phyloP scores from a whole-genome alignment of 2,113 vertebrate species.

The Polypterus bichir region DNA sequence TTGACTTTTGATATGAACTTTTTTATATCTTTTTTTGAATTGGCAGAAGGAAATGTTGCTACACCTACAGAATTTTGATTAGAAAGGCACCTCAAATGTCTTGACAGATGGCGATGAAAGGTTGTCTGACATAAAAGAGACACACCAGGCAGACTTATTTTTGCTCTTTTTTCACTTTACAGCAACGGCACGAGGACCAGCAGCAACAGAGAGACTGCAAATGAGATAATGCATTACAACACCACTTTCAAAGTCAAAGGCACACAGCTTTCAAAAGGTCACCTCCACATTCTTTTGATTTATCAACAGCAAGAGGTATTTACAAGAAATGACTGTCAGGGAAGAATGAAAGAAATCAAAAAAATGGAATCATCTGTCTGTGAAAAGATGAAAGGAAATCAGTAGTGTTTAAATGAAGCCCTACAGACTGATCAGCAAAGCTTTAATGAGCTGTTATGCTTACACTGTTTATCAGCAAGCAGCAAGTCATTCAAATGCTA shows the following conservation, averaged over 20 bases:
- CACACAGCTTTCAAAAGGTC: background rate
- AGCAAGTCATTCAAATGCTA: no score
- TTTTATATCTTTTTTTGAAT: background rate
- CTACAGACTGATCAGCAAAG: background rate
- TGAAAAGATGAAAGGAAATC: constrained; percentile 4
- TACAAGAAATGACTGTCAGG: constrained; percentile 1
- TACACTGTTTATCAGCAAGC: background rate
- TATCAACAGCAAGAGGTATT: constrained; percentile 4
- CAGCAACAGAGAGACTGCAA: background rate
- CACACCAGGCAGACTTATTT: background rate
- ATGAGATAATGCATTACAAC: background rate
- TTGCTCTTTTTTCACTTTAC: background rate
- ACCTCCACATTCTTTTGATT: constrained; percentile 1
- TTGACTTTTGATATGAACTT: background rate
- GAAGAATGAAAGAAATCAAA: background rate
- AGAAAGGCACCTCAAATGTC: background rate
- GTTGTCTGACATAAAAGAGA: constrained; percentile 1
- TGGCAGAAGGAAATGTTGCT: background rate
- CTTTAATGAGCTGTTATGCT: background rate
- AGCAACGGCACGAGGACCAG: no score
- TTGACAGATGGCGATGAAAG: constrained; percentile 11
- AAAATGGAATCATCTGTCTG: constrained; percentile 3
- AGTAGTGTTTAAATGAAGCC: background rate
- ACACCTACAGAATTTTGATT: background rate
- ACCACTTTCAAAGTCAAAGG: constrained; percentile 1